A percentile compares a stretch with the other conserved stretches of the same genome.
Evolutionary conservation across 2,797 vertebrate genomes (phyloP).

Genomic region (Anguilla megastoma): DNA sequence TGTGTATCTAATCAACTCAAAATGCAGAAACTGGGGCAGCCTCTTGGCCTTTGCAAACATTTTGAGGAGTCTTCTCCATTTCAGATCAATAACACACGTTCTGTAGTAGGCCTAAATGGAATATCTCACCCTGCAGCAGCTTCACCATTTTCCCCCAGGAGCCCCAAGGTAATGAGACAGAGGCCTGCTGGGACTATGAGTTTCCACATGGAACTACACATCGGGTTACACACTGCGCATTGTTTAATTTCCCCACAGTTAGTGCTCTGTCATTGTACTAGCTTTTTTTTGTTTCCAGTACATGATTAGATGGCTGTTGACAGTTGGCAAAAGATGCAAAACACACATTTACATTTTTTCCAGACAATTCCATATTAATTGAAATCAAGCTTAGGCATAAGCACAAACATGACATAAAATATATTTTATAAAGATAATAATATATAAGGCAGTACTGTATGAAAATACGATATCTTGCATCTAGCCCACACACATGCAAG

Average conservation of each 20-base stretch:
- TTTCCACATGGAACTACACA: conserved; percentile 29
- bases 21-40: neutral
- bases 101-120: conserved; percentile 41
- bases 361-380: neutral
- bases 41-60: conserved; percentile 32
- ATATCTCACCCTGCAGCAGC: conserved; percentile 49
- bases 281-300: neutral
- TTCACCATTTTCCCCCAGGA: conserved; percentile 17
- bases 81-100: conserved; percentile 58
- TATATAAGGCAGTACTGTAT: neutral
- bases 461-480: no score
- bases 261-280: neutral
- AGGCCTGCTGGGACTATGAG: conserved; percentile 40
- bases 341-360: neutral
- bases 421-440: neutral
- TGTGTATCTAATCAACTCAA: conserved; percentile 9
- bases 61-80: conserved; percentile 54
- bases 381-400: neutral
- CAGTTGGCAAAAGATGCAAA: neutral
- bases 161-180: conserved; percentile 35
- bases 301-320: neutral
- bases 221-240: conserved; percentile 26
- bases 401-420: neutral
- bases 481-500: conserved; percentile 34
- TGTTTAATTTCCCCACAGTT: neutral